Evolutionary conservation across 1,140 invertebrate genomes (phyloP), one percentile per base, ranked within the genome.

Genomic region (Proales similis): DNA sequence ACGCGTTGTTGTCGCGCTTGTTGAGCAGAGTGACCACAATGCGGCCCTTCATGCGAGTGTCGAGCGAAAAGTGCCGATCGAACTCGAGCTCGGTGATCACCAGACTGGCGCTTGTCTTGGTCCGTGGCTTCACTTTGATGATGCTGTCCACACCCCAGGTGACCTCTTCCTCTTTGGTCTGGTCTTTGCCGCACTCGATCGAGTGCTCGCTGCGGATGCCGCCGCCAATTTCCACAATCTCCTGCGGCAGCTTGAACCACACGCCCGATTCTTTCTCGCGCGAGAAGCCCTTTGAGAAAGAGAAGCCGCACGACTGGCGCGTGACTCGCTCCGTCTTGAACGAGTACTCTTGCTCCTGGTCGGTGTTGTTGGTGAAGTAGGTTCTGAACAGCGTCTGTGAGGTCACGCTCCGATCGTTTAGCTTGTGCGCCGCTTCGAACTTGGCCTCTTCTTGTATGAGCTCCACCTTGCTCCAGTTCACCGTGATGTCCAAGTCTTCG

Each of bases 141-240:
- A 69, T 72, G 53, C 73, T 77, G 66, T 79, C 74, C 1, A 79
- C 77, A 17, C 69, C 69, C 78, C 78, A 79, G 3, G 71, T 74
- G 24, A 79, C 69, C 9, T 66, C 66, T 65, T 78, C 72, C 36
- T 77, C 74, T 30, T 71, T 67, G 1, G 68, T 71, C 48, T 74
- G 70, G 47, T 79, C 79, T 48, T 70, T 71, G 3, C 72, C 66
- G 12, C 71, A 72, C 48, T 76, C 75, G 63, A 79, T 73, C 27
- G 69, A 70, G n/a, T 77, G 68, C 63, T 80, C 78, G 24, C 75
- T 70, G 27, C 78, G 76, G 65, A 79, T 79, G 12, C 76, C 77
- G 17, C 75, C 75, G 29, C 77, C 78, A 7, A 75, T 70, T 49
- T 74, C 72, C 14, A 78, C 71, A 24, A 80, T 70, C n/a, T 74